Percentiles rank a stretch among this genome's conserved stretches.
Evolutionary conservation across 2,113 vertebrate species (phyloP).

Genomic region (Collichthys lucidus): DNA sequence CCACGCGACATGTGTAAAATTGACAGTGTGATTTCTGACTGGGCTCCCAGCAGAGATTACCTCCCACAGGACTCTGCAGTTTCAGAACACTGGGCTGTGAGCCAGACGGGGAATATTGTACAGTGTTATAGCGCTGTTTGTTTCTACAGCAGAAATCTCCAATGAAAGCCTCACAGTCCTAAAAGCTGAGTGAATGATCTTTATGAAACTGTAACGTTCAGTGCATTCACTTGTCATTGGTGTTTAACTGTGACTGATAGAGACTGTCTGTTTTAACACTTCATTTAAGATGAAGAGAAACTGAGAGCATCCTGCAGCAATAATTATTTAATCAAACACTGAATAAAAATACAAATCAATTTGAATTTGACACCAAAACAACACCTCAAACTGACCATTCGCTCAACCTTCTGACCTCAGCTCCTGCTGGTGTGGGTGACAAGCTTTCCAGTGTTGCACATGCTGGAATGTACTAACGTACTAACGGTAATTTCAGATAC

Average conservation of each 20-base stretch:
- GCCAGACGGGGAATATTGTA: slow-evolving; percentile 22
- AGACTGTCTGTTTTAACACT: not conserved
- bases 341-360: not conserved
- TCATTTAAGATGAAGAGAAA: not conserved
- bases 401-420: not conserved
- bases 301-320: not conserved
- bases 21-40: slow-evolving; percentile 62
- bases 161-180: slow-evolving; percentile 1
- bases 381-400: not conserved
- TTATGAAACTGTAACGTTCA: not conserved
- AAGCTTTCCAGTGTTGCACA: not conserved
- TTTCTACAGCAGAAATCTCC: slow-evolving; percentile 4
- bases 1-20: slow-evolving; percentile 47
- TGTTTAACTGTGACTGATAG: not conserved
- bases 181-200: slow-evolving; percentile 15
- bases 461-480: not conserved
- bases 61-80: slow-evolving; percentile 34
- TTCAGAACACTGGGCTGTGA: slow-evolving; percentile 36
- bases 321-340: not conserved
- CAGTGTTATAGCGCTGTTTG: not conserved
- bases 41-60: slow-evolving; percentile 50
- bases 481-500: not conserved
- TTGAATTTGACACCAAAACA: not conserved
- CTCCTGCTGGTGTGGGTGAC: not conserved
- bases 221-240: not conserved